These are phyloP conservation scores for Leptinotarsa peninsularis DNA, from an alignment of 2,888 invertebrate genomes.

Conservation along the genomic window DNA sequence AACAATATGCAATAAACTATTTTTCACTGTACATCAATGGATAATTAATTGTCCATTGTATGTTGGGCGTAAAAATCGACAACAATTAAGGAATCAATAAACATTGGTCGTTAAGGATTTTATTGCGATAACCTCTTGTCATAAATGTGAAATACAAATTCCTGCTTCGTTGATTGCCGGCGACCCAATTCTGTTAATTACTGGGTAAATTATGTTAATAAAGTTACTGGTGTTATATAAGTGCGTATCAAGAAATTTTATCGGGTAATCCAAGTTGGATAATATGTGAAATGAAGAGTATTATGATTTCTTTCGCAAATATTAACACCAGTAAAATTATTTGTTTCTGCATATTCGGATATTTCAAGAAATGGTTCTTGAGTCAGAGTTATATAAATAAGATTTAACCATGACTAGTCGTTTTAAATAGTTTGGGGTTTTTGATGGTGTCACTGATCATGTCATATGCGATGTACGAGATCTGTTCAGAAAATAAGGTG, in stretches of 20 bases:
- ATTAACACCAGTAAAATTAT: background rate
- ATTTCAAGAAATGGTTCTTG: background rate
- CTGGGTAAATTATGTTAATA: background rate
- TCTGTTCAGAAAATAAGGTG: no score
- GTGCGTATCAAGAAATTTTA: background rate
- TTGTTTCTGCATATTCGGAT: background rate
- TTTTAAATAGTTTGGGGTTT: no score
- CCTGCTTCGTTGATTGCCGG: background rate
- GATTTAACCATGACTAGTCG: no score
- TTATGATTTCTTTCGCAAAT: background rate
- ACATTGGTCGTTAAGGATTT: slow-evolving; percentile 1
- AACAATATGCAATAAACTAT: slow-evolving; percentile 2
- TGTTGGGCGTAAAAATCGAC: background rate
- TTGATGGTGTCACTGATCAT: no score
- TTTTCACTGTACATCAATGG: background rate
- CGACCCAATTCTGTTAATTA: slow-evolving; percentile 7
- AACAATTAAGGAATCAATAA: slow-evolving; percentile 5
- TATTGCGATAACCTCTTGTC: background rate
- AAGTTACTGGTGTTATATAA: background rate
- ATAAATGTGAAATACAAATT: slow-evolving; percentile 2
- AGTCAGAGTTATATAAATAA: background rate
- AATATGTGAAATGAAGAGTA: background rate
- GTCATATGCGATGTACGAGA: no score
- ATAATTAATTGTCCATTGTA: slow-evolving; percentile 7
- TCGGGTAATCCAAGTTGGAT: background rate